A percentile compares a stretch with the other conserved stretches of the same genome.
Evolutionary conservation across 2,888 invertebrate species (phyloP).

Genomic region (Diarsia dahlii): DNA sequence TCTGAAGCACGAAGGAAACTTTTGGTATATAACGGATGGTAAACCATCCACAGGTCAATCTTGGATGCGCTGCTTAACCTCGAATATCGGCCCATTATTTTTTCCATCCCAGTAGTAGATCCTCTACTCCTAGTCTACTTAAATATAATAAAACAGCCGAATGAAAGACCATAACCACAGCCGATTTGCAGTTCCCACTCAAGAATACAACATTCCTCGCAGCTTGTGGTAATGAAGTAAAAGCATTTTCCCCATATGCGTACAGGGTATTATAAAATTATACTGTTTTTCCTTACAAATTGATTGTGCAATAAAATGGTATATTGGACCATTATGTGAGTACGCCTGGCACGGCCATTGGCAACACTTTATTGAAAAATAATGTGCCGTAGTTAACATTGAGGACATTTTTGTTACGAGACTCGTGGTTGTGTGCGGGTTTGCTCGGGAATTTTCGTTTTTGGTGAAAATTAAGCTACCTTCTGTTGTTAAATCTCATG

Average conservation of each 20-base stretch:
- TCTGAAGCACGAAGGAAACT: not conserved
- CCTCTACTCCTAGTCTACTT: not conserved
- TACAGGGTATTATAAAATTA: constrained; percentile 30
- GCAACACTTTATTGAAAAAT: constrained; percentile 58
- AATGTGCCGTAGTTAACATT: constrained; percentile 57
- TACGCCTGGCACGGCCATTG: constrained; percentile 46
- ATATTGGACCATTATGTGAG: constrained; percentile 45
- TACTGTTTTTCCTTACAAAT: constrained; percentile 44
- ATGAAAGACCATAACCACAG: not conserved
- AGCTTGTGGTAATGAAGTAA: constrained; percentile 32
- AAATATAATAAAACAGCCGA: not conserved
- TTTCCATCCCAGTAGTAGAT: too few relatives aligned
- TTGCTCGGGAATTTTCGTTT: constrained; percentile 7
- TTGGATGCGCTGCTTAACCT: not conserved
- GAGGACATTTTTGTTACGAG: constrained; percentile 47
- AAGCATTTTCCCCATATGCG: constrained; percentile 25
- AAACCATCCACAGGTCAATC: not conserved
- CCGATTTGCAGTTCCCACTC: constrained; percentile 2
- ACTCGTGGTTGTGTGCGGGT: constrained; percentile 17
- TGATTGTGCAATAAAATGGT: constrained; percentile 55
- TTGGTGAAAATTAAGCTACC: not conserved
- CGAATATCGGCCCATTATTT: too few relatives aligned
- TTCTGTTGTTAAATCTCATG: too few relatives aligned
- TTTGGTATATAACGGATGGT: not conserved
- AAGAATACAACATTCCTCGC: not conserved